phyloP scores from a whole-genome alignment of 2,113 vertebrate species.

The Fulmarus glacialis region DNA sequence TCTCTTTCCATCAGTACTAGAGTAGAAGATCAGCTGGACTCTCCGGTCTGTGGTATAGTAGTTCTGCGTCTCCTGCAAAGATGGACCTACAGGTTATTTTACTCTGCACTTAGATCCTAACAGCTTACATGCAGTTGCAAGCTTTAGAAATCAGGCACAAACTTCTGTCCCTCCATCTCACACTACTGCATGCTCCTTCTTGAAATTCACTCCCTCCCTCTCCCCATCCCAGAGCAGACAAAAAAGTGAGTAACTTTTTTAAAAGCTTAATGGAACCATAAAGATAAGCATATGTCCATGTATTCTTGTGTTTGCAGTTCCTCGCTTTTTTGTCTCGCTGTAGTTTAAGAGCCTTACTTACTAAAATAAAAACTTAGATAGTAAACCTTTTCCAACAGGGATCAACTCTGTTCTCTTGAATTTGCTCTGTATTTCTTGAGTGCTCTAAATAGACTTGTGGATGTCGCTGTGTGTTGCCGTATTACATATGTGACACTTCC shows the following conservation, averaged over 20 bases:
- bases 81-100: neutral
- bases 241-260: neutral
- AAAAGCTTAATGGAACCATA: neutral
- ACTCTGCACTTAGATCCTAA: neutral
- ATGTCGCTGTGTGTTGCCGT: neutral
- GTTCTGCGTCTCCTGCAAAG: neutral
- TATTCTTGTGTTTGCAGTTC: neutral
- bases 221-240: neutral
- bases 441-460: neutral
- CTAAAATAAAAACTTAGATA: neutral
- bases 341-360: neutral
- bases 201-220: neutral
- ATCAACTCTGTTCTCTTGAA: neutral
- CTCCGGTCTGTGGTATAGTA: neutral
- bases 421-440: neutral
- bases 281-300: neutral
- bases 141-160: neutral
- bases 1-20: neutral
- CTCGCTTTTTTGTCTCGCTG: neutral
- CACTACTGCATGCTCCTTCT: neutral
- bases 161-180: neutral
- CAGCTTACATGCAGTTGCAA: neutral
- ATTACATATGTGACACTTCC: neutral
- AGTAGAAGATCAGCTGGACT: neutral
- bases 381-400: neutral